These are phyloP conservation scores for Neuroscelio doddi DNA, from an alignment of 2,888 invertebrate genomes.

Conservation along the genomic window DNA sequence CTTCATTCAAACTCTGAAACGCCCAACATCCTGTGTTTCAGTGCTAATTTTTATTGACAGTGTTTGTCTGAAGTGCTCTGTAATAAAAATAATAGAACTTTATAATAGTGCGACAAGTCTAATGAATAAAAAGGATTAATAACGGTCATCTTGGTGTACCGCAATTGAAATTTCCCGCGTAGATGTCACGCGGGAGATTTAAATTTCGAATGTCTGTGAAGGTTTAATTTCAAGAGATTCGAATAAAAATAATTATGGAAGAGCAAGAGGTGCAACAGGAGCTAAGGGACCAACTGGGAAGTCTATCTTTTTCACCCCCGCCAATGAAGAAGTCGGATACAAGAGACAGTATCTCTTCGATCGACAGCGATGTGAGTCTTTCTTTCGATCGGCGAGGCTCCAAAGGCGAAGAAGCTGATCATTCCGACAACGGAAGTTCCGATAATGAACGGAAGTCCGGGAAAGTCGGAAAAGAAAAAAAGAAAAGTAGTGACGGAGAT, in stretches of 20 bases:
- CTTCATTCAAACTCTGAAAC: not conserved
- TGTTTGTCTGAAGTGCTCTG: not conserved
- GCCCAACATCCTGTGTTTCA: constrained; percentile 1
- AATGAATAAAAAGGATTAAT: too few relatives aligned
- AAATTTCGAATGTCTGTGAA: not conserved
- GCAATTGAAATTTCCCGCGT: not conserved
- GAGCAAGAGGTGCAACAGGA: constrained; percentile 67
- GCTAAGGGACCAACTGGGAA: constrained; percentile 65
- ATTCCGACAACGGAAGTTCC: constrained; percentile 81
- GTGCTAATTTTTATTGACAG: not conserved
- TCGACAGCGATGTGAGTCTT: constrained; percentile 77
- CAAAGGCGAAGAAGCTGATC: constrained; percentile 79
- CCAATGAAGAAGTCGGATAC: constrained; percentile 75
- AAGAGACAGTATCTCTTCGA: constrained; percentile 77
- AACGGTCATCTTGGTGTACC: too few relatives aligned
- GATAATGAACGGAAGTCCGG: constrained; percentile 75
- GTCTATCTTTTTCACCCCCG: constrained; percentile 66
- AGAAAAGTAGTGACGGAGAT: constrained; percentile 47
- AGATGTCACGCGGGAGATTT: not conserved
- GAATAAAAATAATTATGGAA: constrained; percentile 51
- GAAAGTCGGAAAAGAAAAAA: constrained; percentile 44
- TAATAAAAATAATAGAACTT: not conserved
- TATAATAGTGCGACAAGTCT: not conserved
- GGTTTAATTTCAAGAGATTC: not conserved
- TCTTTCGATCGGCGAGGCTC: constrained; percentile 73